phyloP scores from a whole-genome alignment of 2,888 invertebrate genomes.

The Cheilosia scutellata region DNA sequence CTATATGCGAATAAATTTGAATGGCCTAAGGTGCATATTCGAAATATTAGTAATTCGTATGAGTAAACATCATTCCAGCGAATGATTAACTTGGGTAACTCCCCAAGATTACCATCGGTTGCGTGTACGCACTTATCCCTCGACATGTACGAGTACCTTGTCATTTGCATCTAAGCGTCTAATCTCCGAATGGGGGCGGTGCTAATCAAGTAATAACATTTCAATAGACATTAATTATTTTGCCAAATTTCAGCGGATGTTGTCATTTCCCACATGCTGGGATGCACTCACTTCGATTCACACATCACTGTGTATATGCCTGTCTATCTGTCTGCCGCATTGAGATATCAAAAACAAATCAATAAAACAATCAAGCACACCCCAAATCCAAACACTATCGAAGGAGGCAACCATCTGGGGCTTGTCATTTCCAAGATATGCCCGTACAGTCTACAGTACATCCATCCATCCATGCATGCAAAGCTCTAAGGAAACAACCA shows the following conservation, averaged over 20 bases:
- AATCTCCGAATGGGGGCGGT: constrained; percentile 36
- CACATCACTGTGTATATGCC: constrained; percentile 4
- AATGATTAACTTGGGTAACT: constrained; percentile 1
- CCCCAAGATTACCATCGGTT: background rate
- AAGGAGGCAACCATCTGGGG: constrained; percentile 14
- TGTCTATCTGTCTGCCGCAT: constrained; percentile 21
- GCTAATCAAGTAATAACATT: constrained; percentile 73
- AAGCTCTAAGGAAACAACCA: constrained; percentile 16
- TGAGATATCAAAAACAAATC: constrained; percentile 59
- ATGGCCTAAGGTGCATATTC: no score
- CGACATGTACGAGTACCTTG: constrained; percentile 28
- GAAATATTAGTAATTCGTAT: no score
- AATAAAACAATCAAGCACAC: constrained; percentile 65
- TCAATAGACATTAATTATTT: constrained; percentile 69
- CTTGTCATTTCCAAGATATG: constrained; percentile 18
- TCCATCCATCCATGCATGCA: background rate
- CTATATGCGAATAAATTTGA: no score
- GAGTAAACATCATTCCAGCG: no score
- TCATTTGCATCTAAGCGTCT: constrained; percentile 51
- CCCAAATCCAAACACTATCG: constrained; percentile 24
- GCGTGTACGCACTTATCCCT: constrained; percentile 16
- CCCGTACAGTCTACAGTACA: no score
- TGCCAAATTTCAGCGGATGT: constrained; percentile 62
- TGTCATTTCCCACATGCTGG: constrained; percentile 44
- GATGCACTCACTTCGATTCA: constrained; percentile 6